A percentile compares a stretch with the other conserved stretches of the same genome.
Evolutionary conservation across 2,113 vertebrate species (phyloP).

Genomic region (Willisornis vidua): DNA sequence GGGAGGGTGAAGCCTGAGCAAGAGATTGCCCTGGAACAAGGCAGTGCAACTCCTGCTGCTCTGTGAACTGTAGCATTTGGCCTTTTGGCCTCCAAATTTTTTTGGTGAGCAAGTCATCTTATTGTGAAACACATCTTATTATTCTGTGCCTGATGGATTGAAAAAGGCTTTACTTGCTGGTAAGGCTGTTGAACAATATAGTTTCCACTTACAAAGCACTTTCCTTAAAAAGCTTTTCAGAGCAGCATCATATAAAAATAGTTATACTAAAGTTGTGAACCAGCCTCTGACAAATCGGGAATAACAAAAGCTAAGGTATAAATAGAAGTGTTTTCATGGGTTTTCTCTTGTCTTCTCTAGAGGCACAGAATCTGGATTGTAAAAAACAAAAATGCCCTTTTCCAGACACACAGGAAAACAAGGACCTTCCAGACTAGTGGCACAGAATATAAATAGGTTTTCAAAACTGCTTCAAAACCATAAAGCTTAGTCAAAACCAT

Average conservation of each 20-base stretch:
- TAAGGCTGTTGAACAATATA: constrained; percentile 60
- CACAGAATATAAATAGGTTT: constrained; percentile 32
- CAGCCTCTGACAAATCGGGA: constrained; percentile 66
- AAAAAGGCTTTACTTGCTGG: constrained; percentile 59
- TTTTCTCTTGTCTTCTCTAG: constrained; percentile 49
- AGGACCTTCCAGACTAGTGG: constrained; percentile 10
- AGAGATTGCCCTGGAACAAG: not conserved
- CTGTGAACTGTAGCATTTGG: constrained; percentile 24
- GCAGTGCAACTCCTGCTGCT: not conserved
- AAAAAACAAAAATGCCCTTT: constrained; percentile 62
- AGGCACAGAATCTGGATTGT: constrained; percentile 24
- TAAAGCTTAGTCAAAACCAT: not conserved
- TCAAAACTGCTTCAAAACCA: not conserved
- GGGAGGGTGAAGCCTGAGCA: not conserved
- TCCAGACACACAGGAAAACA: constrained; percentile 50
- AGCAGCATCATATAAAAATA: constrained; percentile 68
- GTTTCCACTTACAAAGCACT: constrained; percentile 74
- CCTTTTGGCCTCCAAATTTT: constrained; percentile 36
- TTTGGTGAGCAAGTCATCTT: constrained; percentile 50
- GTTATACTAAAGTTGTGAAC: constrained; percentile 66
- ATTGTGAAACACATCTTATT: constrained; percentile 51
- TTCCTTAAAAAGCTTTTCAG: constrained; percentile 70
- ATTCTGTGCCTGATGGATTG: constrained; percentile 41
- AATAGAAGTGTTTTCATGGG: constrained; percentile 62
- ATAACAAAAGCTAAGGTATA: constrained; percentile 70